A percentile compares a stretch with the other conserved stretches of the same genome.
Conservation (phyloP, 2,113 vertebrate species). For the Trogon surrucura region DNA sequence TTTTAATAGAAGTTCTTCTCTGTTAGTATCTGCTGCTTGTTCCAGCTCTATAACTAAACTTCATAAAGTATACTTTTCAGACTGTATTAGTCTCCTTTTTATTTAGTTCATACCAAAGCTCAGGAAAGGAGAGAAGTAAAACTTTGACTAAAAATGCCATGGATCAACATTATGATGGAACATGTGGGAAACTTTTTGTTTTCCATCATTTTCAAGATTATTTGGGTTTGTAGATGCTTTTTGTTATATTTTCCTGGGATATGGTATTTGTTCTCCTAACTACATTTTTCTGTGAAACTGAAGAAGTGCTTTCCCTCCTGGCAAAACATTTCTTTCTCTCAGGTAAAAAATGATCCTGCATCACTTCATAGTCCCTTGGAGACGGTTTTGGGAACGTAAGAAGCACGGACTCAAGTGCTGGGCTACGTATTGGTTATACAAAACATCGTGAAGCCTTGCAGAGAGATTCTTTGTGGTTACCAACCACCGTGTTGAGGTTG, state of each 20-base stretch:
- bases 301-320: not conserved
- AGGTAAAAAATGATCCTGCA: not conserved
- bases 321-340: not conserved
- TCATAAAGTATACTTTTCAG: not conserved
- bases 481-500: not conserved
- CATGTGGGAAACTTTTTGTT: not conserved
- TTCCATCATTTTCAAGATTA: not conserved
- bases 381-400: not conserved
- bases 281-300: not conserved
- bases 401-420: not conserved
- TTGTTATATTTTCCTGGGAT: not conserved
- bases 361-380: not conserved
- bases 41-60: not conserved
- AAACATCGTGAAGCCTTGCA: not conserved
- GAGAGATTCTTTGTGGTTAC: not conserved
- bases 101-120: not conserved
- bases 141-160: not conserved
- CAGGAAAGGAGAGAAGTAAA: not conserved
- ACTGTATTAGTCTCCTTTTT: not conserved
- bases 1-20: not conserved
- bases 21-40: not conserved
- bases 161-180: not conserved
- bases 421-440: not conserved
- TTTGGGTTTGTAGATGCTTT: not conserved
- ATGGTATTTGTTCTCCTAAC: not conserved